Evolutionary conservation across 2,888 invertebrate species (phyloP), one percentile per base, ranked within the genome.

Genomic region (Apotomis turbidana): DNA sequence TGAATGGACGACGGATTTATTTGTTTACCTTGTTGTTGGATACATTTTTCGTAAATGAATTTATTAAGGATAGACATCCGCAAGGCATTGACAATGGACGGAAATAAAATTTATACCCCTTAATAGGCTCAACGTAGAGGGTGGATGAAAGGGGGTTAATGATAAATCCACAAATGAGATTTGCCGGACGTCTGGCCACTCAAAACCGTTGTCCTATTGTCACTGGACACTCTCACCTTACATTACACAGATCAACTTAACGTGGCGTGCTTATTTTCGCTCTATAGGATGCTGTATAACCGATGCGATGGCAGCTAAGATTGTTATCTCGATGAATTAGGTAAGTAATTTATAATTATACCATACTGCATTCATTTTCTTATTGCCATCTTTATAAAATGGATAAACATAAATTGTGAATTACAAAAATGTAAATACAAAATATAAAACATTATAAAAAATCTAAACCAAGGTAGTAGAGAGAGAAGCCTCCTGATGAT

Each of bases 81-180:
- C 80, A 80, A 85, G 85, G 86, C 83, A 87, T 85, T 85, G 83
- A 86, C 85, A 86, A 86, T 86, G 80, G 82, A 80, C 87, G 90
- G 92, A 90, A 91, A 93, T 90, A 90, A 87, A 92, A 90, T 91
- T 85, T 91, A 91, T 90, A 89, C 87, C 86, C 87, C 86, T 85
- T 91, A 93, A 93, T 91, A 90, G 89, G 93, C 89, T 90, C 83
- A 83, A 84, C 84, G 85, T 85, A 84, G 88, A 88, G 93, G 93
- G 92, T 90, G 90, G 86, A 87, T 90, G 90, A 89, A 92, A 93
- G 91, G 89, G 90, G 89, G 91, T 91, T 93, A 92, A 93, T 93
- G 92, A 93, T 92, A 93, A 93, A 91, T 92, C 92, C 92, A 90
- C 91, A 93, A 93, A 93, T 93, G 92, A 93, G 93, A 93, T 93